Evolutionary conservation across 2,888 invertebrate genomes (phyloP), one percentile per base, ranked within the genome.

Genomic region (Nineta flava): DNA sequence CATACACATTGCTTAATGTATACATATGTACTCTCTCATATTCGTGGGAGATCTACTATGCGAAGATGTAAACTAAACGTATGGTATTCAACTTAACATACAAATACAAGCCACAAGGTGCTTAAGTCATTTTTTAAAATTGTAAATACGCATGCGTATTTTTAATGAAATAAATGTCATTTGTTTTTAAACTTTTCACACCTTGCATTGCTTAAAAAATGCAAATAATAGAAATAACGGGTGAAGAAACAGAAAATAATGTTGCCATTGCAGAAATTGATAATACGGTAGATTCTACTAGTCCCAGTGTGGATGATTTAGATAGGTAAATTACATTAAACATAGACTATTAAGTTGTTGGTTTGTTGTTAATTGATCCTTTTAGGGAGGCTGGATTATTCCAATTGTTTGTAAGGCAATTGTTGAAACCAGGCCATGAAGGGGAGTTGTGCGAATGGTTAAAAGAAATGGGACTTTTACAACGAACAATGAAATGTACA

Each of bases 391-490:
- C 62, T 5, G 71, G 70, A 43, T 69, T 65, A 52, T 72, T 69
- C 50, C 69, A 70, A 51, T 59, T 68, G 48, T 68, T 68, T 1
- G 67, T 74, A 9, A 64, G 67, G 47, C 71, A 71, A 34, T 66
- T 74, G 65, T 55, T 75, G 13, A 65, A 65, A 50, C 65, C 66
- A 21, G 73, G 72, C 2, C 71, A 72, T 49, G 73, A 74, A 56
- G 70, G 68, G 9, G 72, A 74, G 57, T 58, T 75, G 19, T 68
- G 72, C 51, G 64, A 67, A 50, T 74, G 73, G 73, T 56, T 75
- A 44, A 72, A 70, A 60, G 69, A 69, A 54, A 66, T 67, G 56
- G 69, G 69, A 40, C 59, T 75, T 7, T 67, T 74, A 43, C 59
- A 60, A 13, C 62, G 68, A 21, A 64, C 63, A 2, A 64, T 63